A percentile compares a stretch with the other conserved stretches of the same genome.
These are phyloP conservation scores for Sesamia nonagrioides DNA, from an alignment of 1,140 invertebrate genomes.

Conservation along the genomic window DNA sequence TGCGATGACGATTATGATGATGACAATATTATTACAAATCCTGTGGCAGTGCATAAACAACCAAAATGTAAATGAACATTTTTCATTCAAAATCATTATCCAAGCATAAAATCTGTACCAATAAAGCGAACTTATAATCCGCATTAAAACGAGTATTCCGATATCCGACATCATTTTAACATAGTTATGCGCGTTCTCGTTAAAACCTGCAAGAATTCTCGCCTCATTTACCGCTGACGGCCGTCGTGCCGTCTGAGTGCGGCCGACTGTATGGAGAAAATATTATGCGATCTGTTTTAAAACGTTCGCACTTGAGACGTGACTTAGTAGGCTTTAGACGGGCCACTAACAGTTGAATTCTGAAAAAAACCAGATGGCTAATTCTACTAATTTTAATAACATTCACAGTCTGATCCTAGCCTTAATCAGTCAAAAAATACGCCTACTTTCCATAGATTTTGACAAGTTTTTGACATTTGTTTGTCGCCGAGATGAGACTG, in stretches of 20 bases:
- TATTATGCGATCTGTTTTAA: slow-evolving; percentile 43
- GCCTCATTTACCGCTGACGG: slow-evolving; percentile 33
- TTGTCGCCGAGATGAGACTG: no score
- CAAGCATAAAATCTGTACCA: slow-evolving; percentile 11
- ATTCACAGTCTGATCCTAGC: no score
- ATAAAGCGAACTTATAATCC: slow-evolving; percentile 28
- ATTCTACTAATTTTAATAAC: no score
- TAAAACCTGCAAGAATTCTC: slow-evolving; percentile 44
- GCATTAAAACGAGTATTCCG: slow-evolving; percentile 27
- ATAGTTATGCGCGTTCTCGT: slow-evolving; percentile 37
- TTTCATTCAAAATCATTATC: not conserved
- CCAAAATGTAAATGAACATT: not conserved
- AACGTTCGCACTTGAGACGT: slow-evolving; percentile 14
- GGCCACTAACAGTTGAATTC: not conserved
- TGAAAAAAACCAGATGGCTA: no score
- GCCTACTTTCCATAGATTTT: no score
- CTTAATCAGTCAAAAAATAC: no score
- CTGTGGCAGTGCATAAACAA: no score
- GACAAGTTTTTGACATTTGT: no score
- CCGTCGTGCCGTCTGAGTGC: not conserved
- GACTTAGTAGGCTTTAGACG: not conserved
- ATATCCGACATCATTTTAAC: slow-evolving; percentile 35
- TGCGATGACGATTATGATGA: no score
- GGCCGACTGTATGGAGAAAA: slow-evolving; percentile 39
- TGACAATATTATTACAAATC: no score